These are phyloP conservation scores for Elephantulus edwardii DNA, from an alignment of 2,113 vertebrate species.

Conservation along the genomic window DNA sequence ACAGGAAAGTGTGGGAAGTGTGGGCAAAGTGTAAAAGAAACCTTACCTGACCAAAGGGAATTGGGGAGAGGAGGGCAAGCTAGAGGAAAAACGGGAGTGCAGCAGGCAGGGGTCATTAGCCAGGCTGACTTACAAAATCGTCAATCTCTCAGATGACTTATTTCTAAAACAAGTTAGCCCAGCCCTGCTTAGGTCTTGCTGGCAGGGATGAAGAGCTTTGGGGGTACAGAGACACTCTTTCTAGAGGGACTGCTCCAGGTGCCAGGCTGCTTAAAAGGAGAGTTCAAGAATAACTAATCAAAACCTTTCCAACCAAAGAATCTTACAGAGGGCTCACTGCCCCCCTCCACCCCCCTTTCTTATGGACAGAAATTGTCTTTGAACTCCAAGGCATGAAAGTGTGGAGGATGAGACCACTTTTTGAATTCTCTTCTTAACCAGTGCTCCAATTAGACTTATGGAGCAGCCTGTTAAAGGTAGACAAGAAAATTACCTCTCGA, in stretches of 20 bases:
- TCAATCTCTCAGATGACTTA: conserved; percentile 9
- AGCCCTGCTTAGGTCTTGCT: not conserved
- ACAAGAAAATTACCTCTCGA: not conserved
- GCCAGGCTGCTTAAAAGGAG: not conserved
- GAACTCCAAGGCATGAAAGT: not conserved
- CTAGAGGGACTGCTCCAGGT: not conserved
- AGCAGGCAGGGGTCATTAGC: not conserved
- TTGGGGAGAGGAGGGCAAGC: not conserved
- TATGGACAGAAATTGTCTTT: not conserved
- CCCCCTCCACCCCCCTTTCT: not conserved
- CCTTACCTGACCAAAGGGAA: conserved; percentile 47
- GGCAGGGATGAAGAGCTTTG: not conserved
- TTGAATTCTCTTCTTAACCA: not conserved
- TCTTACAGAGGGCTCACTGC: not conserved
- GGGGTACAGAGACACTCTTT: not conserved
- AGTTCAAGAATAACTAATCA: conserved; percentile 39
- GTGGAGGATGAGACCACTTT: not conserved
- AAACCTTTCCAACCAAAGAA: not conserved
- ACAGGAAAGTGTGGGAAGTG: not conserved
- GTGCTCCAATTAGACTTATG: not conserved
- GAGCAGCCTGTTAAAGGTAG: not conserved
- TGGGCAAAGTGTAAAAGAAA: conserved; percentile 70
- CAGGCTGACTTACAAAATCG: conserved; percentile 2
- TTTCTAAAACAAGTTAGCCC: not conserved
- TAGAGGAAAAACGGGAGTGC: not conserved